Conservation (phyloP, 2,113 vertebrate genomes). For the Urocitellus parryii region DNA sequence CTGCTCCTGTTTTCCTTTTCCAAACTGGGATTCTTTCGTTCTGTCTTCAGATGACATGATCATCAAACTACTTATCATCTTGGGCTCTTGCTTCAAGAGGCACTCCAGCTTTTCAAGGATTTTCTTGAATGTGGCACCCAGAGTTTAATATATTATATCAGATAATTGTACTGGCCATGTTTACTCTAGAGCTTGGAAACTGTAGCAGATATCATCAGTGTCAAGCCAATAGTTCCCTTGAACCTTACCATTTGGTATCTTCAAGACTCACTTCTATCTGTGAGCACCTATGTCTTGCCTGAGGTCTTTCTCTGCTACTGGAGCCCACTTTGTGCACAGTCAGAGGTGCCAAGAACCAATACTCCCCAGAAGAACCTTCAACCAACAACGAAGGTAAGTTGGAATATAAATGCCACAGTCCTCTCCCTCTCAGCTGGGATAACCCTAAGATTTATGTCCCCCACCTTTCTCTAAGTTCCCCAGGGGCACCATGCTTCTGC, state of each 20-base stretch:
- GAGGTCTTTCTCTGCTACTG: neutral
- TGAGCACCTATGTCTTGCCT: neutral
- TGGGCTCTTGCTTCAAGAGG: neutral
- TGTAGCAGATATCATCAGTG: neutral
- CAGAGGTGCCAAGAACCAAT: neutral
- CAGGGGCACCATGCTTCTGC: neutral
- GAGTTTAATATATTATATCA: neutral
- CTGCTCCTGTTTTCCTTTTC: neutral
- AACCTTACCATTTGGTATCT: neutral
- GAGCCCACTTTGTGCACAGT: neutral
- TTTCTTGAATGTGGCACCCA: neutral
- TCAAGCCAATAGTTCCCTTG: neutral
- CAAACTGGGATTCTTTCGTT: neutral
- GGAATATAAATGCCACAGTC: neutral
- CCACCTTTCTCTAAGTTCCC: accelerated
- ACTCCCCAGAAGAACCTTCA: neutral
- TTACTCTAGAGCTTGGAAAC: neutral
- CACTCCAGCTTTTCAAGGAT: neutral
- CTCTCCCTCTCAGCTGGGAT: neutral
- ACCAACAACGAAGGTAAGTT: neutral
- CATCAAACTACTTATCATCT: neutral
- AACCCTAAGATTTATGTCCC: neutral
- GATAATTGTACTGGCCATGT: neutral
- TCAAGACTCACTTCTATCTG: neutral
- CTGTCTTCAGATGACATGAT: neutral